Evolutionary conservation across 2,888 invertebrate species (phyloP).

Genomic region (Lomographa bimaculata): DNA sequence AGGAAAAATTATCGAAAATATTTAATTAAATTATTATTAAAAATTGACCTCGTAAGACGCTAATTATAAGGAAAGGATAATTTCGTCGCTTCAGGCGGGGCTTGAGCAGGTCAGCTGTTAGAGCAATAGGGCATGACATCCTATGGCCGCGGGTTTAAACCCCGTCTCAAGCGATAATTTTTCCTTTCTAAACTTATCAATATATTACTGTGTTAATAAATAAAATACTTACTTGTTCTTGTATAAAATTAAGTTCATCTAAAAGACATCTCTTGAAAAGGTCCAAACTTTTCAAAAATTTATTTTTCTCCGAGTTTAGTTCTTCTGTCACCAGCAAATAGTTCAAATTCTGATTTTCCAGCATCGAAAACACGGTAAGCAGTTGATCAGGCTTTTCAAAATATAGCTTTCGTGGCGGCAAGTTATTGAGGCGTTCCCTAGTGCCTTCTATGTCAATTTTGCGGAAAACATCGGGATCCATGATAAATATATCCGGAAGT

Average conservation of each 20-base stretch:
- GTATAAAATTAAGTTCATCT: slow-evolving; percentile 58
- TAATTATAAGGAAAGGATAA: no score
- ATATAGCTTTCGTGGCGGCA: slow-evolving; percentile 63
- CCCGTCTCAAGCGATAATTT: no score
- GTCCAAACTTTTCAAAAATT: slow-evolving; percentile 60
- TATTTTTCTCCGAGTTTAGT: slow-evolving; percentile 63
- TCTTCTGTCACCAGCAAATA: slow-evolving; percentile 73
- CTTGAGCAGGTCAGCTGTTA: no score
- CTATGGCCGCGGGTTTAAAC: no score
- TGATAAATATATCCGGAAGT: slow-evolving; percentile 54
- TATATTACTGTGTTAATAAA: no score
- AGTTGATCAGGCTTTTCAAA: slow-evolving; percentile 67
- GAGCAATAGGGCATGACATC: no score
- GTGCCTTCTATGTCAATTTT: slow-evolving; percentile 51
- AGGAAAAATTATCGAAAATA: no score
- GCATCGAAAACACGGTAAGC: slow-evolving; percentile 55
- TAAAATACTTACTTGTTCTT: slow-evolving; percentile 56
- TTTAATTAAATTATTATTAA: no score
- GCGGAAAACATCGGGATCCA: slow-evolving; percentile 60
- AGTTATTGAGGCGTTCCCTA: slow-evolving; percentile 45
- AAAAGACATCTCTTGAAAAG: slow-evolving; percentile 51
- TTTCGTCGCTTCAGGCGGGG: no score
- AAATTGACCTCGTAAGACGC: no score
- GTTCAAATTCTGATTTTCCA: slow-evolving; percentile 75
- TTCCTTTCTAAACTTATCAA: no score